Percentiles rank a stretch among this genome's conserved stretches.
phyloP scores from a whole-genome alignment of 2,113 vertebrate genomes.

The Choloepus hoffmanni region DNA sequence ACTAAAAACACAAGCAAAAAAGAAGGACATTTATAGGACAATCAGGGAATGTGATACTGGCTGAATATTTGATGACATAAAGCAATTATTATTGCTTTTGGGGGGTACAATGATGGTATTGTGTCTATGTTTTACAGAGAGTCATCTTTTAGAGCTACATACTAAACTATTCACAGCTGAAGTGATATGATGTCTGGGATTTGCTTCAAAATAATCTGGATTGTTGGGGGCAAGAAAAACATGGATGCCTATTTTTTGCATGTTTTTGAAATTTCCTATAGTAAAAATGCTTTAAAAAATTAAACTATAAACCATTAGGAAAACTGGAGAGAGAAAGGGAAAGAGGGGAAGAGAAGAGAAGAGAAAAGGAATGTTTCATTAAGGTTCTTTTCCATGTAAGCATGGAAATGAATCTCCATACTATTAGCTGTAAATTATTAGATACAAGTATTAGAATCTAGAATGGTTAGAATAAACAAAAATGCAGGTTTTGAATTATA shows the following conservation, averaged over 20 bases:
- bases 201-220: conserved; percentile 47
- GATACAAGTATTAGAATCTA: neutral
- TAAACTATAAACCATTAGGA: neutral
- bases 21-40: neutral
- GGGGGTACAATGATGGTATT: neutral
- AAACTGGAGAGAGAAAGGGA: neutral
- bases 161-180: conserved; percentile 18
- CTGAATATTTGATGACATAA: conserved; percentile 38
- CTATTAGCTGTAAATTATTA: neutral
- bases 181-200: neutral
- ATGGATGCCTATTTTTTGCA: neutral
- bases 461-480: conserved; percentile 9
- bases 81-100: neutral
- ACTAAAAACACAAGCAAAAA: neutral
- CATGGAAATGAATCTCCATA: neutral
- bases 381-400: neutral
- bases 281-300: neutral
- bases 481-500: neutral
- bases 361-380: neutral
- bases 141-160: neutral
- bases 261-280: neutral
- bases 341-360: neutral
- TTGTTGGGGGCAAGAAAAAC: neutral
- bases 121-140: neutral
- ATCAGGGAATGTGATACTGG: neutral